Base-by-base conservation (phyloP, 2,113 vertebrate genomes). In the Terrapene triunguis region DNA sequence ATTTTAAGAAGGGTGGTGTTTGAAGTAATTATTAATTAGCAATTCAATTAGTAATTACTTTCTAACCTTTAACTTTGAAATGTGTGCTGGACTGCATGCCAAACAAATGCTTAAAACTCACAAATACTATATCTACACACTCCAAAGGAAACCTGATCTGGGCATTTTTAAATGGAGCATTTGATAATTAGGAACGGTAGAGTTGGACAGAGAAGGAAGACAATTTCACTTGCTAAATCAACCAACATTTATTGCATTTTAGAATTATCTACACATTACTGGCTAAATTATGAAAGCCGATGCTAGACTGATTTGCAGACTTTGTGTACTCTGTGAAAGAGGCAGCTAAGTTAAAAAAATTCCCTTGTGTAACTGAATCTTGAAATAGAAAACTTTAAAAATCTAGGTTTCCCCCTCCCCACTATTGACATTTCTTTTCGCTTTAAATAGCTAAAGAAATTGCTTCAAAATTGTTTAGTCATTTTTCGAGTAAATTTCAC, bases 1-100 rank as follows among this genome's bases (percentile, higher is more conserved):
- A n/a, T 21, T 79, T 79, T 19, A 89, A 84, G 7, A 89, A 29
- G 85, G 10, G 62, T 0, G 0, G 8, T 4, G 0, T 59, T 85
- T 89, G 21, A 80, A 89, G 10, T 42, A 42, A 22, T 74, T 74
- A 22, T 38, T 21, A 54, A 32, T 6, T 51, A 79, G 6, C 83
- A 59, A 87, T 86, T 74, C 5, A 29, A 82, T 19, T 4, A 55
- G 78, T 25, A 24, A 74, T 21, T 83, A 0, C 54, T 29, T 48
- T 48, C 8, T 47, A 85, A 42, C 47, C 74, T 89, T 42, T 19
- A 92, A 24, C 59, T 62, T 62, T 14, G 29, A 35, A 29, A 4
- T 80, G 69, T 38, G 44, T 90, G 24, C 38, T 83, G 57, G 21
- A 62, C 0, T 55, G 32, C 35, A 22, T 38, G 80, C 69, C 10